Base-by-base conservation (phyloP, 2,113 vertebrate species). In the Ardeotis arabs region DNA sequence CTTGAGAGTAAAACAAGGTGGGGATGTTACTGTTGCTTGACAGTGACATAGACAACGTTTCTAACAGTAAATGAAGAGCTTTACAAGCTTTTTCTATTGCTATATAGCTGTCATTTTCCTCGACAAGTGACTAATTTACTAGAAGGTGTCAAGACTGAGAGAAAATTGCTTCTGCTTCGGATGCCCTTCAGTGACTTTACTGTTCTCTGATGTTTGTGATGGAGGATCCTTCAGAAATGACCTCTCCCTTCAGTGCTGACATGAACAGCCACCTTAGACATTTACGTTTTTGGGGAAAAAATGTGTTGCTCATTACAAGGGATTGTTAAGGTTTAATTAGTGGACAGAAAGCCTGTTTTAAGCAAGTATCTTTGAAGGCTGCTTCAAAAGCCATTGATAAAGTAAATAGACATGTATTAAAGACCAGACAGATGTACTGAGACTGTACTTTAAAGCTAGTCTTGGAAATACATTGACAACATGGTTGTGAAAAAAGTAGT, bases 281-380 rank as follows among this genome's bases (percentile, higher is more conserved):
- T 58, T 45, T 13, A 66, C 41, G 29, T 4, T 76, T 89, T 64
- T 0, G 2, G 85, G 86, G 25, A 11, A 49, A 39, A 90, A 80
- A 84, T 52, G 21, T 80, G 50, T 95, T 95, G 45, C 74, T 95
- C 55, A 6, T 96, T 93, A 63, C 41, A 87, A 87, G 92, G 53
- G 58, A 77, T 94, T 85, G 74, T 84, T 95, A 85, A 69, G 67
- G 39, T 95, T 92, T 95, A 96, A 96, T 97, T 95, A 95, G 96
- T 35, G 59, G 59, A 74, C 85, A 31, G 86, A 80, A 89, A 93
- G 50, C 62, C n/a, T 84, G 49, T 92, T 95, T 94, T 85, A 94
- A 92, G 66, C 25, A 91, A 68, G 13, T 20, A 16, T 63, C 87
- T 97, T 96, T 95, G 93, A 96, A 96, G 74, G 67, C 56, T 87